Conservation (phyloP, 2,888 invertebrate species). For the Piscicola geometra region DNA sequence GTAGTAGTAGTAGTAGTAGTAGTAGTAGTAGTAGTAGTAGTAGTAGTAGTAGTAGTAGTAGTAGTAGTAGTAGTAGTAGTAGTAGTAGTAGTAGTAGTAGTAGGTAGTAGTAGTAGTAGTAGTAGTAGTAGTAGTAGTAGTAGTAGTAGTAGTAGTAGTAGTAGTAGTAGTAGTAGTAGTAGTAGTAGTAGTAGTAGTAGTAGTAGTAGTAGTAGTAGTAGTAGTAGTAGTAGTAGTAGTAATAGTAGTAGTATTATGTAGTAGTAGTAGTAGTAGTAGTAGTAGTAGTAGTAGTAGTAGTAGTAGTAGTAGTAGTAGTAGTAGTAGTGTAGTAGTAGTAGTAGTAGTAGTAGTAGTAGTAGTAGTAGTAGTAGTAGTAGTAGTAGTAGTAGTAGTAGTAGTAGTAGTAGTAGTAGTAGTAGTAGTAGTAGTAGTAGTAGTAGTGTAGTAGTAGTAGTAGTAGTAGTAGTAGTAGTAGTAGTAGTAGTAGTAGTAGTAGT, state of each 20-base stretch:
- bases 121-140: slow-evolving; percentile 37
- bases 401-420: slow-evolving; percentile 35
- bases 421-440: slow-evolving; percentile 38
- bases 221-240: slow-evolving; percentile 40
- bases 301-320: slow-evolving; percentile 32
- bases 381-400: slow-evolving; percentile 38
- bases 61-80: slow-evolving; percentile 39
- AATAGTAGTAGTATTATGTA: slow-evolving; percentile 39
- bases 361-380: slow-evolving; percentile 34
- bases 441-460: too few relatives aligned
- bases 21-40: slow-evolving; percentile 38
- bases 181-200: slow-evolving; percentile 39
- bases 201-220: slow-evolving; percentile 39
- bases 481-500: slow-evolving; percentile 38
- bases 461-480: slow-evolving; percentile 39
- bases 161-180: slow-evolving; percentile 39
- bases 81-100: slow-evolving; percentile 39
- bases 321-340: too few relatives aligned
- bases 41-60: slow-evolving; percentile 39
- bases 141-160: slow-evolving; percentile 38
- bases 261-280: slow-evolving; percentile 26
- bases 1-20: slow-evolving; percentile 39
- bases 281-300: slow-evolving; percentile 27
- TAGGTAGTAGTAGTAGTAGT: too few relatives aligned
- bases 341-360: slow-evolving; percentile 19